These are phyloP conservation scores for Herpetotheres cachinnans DNA, from an alignment of 2,113 vertebrate genomes.

Conservation along the genomic window DNA sequence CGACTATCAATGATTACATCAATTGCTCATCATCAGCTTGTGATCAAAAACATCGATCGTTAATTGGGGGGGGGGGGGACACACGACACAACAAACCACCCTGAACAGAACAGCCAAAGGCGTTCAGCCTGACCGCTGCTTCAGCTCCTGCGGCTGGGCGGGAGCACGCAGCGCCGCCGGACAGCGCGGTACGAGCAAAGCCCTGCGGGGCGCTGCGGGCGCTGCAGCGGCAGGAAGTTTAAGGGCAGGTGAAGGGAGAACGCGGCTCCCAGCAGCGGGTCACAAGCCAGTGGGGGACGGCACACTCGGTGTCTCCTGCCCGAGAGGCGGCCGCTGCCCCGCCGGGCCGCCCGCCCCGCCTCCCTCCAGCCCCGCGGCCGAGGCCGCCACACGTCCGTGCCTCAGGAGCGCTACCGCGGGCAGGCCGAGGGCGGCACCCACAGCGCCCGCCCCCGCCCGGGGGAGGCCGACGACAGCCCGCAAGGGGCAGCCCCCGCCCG, in stretches of 20 bases:
- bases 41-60: background rate
- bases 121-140: background rate
- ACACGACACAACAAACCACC: background rate
- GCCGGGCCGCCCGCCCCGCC: background rate
- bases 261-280: accelerated
- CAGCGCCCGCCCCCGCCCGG: background rate
- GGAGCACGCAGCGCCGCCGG: too few species aligned
- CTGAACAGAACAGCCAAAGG: background rate
- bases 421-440: background rate
- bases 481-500: too few species aligned
- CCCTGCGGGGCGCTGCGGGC: too few species aligned
- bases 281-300: accelerated
- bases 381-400: accelerated
- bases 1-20: background rate
- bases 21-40: background rate
- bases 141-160: too few species aligned
- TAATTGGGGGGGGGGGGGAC: background rate
- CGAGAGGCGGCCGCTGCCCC: too few species aligned
- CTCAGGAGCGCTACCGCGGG: background rate
- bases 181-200: too few species aligned
- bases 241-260: too few species aligned
- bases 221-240: background rate
- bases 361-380: background rate
- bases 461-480: too few species aligned
- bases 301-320: accelerated